These are phyloP conservation scores for Pygoscelis antarcticus DNA, from an alignment of 2,113 vertebrate genomes.

Conservation along the genomic window DNA sequence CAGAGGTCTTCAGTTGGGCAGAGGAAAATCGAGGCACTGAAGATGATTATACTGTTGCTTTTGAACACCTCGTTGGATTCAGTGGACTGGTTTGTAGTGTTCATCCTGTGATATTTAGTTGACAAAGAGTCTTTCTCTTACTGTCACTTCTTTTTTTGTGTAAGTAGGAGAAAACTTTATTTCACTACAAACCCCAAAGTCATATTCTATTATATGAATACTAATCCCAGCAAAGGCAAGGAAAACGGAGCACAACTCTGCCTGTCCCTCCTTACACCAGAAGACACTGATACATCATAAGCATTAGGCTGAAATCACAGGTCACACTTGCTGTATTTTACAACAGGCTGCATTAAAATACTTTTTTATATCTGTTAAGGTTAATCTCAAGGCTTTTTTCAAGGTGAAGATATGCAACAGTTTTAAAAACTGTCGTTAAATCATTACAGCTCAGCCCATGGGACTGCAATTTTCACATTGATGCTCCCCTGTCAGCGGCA, in stretches of 20 bases:
- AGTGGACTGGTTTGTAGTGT: background rate
- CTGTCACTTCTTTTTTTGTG: background rate
- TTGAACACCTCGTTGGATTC: background rate
- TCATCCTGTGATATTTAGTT: background rate
- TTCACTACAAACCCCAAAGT: background rate
- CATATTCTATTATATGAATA: background rate
- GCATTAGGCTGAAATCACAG: background rate
- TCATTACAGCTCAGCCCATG: constrained; percentile 53
- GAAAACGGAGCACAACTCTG: background rate
- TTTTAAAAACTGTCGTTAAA: constrained; percentile 53
- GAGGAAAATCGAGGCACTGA: background rate
- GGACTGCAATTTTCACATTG: constrained; percentile 82
- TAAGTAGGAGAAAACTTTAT: background rate
- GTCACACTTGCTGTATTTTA: background rate
- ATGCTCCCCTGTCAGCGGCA: constrained; percentile 80
- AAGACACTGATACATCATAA: background rate
- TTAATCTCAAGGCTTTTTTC: constrained; percentile 56
- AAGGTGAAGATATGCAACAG: constrained; percentile 39
- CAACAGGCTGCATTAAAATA: background rate
- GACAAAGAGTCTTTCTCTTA: background rate
- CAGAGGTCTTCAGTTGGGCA: background rate
- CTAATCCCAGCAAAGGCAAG: background rate
- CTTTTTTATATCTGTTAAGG: background rate
- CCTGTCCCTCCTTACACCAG: background rate
- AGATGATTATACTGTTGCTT: background rate